phyloP scores from a whole-genome alignment of 1,140 invertebrate species.

The Cardiocondyla obscurior region DNA sequence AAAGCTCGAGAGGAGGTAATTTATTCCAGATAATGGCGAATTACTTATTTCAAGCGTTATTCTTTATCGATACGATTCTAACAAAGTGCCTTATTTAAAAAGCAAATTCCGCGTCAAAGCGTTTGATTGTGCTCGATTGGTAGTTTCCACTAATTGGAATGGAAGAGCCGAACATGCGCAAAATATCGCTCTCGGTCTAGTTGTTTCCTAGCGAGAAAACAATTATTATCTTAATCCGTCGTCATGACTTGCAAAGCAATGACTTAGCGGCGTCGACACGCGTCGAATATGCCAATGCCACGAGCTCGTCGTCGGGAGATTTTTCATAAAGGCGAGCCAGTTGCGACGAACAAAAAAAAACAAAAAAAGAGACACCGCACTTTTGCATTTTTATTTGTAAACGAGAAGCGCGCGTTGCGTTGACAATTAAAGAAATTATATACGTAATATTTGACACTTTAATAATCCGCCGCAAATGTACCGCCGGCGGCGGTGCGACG shows the following conservation, averaged over 20 bases:
- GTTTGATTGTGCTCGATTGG: conserved; percentile 51
- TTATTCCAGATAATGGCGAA: conserved; percentile 5
- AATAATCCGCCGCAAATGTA: conserved; percentile 34
- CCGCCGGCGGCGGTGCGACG: conserved; percentile 28
- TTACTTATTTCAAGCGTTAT: conserved; percentile 21
- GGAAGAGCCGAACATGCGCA: background rate
- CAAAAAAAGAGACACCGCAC: conserved; percentile 28
- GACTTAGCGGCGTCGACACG: conserved; percentile 58
- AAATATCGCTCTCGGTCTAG: conserved; percentile 23
- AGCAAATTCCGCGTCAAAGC: conserved; percentile 40
- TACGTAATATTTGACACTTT: conserved; percentile 52
- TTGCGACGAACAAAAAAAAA: conserved; percentile 14
- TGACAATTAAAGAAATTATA: conserved; percentile 48
- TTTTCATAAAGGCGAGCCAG: conserved; percentile 30
- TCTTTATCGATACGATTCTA: conserved; percentile 5
- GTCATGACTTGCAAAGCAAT: conserved; percentile 21
- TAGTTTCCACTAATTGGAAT: conserved; percentile 66
- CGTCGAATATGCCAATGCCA: conserved; percentile 60
- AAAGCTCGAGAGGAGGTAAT: background rate
- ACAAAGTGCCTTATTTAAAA: conserved; percentile 36
- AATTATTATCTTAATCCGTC: conserved; percentile 47
- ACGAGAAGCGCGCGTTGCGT: conserved; percentile 10
- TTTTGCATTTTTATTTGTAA: conserved; percentile 18
- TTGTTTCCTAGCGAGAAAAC: conserved; percentile 17
- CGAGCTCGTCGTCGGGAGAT: conserved; percentile 35